Evolutionary conservation across 2,113 vertebrate genomes (phyloP).

Genomic region (Bungarus multicinctus): DNA sequence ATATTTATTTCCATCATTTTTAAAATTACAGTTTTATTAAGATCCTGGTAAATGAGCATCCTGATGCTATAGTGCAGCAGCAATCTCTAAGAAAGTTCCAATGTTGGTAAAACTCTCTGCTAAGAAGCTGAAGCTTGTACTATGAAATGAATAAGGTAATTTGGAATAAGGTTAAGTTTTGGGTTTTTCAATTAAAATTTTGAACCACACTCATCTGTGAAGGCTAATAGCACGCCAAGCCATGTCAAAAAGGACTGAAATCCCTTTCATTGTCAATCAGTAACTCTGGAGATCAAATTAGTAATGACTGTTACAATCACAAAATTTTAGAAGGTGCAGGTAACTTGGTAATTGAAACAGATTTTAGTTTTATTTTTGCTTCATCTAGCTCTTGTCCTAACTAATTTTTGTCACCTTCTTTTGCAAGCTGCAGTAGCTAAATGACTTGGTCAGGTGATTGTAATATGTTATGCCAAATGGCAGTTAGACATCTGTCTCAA

Average conservation of each 20-base stretch:
- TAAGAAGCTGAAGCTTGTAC: background rate
- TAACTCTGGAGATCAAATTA: background rate
- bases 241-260: background rate
- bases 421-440: background rate
- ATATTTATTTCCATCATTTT: background rate
- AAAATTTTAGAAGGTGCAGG: background rate
- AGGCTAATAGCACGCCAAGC: background rate
- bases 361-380: background rate
- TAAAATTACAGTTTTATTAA: background rate
- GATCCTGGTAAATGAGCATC: background rate
- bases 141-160: background rate
- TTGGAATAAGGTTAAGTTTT: background rate
- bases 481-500: background rate
- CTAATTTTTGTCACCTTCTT: background rate
- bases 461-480: background rate
- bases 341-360: background rate
- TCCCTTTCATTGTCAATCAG: background rate
- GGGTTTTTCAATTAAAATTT: background rate
- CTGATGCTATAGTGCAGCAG: background rate
- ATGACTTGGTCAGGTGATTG: background rate
- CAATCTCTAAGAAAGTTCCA: background rate
- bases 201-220: background rate
- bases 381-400: background rate
- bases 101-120: background rate
- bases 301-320: background rate